Percentiles rank a stretch among this genome's conserved stretches.
phyloP scores from a whole-genome alignment of 1,140 invertebrate species.

The Brachystomella parvula region DNA sequence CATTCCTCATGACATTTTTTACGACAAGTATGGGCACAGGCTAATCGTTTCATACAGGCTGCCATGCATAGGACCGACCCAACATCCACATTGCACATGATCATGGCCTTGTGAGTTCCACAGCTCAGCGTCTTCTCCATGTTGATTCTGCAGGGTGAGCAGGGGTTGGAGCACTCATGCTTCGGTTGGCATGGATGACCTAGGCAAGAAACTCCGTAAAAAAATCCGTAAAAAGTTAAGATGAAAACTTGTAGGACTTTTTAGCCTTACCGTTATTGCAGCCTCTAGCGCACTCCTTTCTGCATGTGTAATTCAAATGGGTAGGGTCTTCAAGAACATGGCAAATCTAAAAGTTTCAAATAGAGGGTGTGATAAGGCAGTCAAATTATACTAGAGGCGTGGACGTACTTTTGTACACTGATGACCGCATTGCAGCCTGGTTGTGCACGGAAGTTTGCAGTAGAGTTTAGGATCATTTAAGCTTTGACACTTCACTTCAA shows the following conservation, averaged over 20 bases:
- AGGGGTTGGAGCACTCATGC: constrained; percentile 20
- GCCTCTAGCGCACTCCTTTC: constrained; percentile 25
- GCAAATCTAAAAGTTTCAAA: too few relatives aligned
- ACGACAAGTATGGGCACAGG: constrained; percentile 31
- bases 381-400: too few relatives aligned
- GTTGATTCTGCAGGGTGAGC: constrained; percentile 25
- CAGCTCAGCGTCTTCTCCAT: constrained; percentile 16
- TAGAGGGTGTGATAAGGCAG: too few relatives aligned
- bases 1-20: constrained; percentile 30
- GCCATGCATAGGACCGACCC: constrained; percentile 6
- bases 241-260: background rate
- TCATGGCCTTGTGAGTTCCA: constrained; percentile 11
- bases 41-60: constrained; percentile 18
- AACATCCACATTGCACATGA: constrained; percentile 18
- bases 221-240: background rate
- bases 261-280: constrained; percentile 26
- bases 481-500: constrained; percentile 14
- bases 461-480: constrained; percentile 4
- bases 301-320: constrained; percentile 23
- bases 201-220: background rate
- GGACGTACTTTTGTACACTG: constrained; percentile 27
- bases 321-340: constrained; percentile 27
- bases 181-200: constrained; percentile 23
- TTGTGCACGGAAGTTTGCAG: constrained; percentile 22
- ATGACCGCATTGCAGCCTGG: constrained; percentile 30